Conservation (phyloP, 2,113 vertebrate genomes). For the Cyphomyrus discorhynchus region DNA sequence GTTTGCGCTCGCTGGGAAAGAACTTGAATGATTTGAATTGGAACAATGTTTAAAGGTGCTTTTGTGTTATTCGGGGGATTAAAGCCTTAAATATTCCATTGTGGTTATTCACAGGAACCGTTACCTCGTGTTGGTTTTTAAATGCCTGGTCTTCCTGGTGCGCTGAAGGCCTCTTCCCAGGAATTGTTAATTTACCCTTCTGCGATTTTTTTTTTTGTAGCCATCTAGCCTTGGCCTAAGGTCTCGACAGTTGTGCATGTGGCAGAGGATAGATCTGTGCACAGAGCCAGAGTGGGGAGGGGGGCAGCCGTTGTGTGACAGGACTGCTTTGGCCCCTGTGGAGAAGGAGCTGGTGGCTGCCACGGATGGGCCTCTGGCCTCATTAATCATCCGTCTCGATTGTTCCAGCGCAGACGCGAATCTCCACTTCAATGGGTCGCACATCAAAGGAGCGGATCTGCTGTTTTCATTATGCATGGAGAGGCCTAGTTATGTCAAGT, state of each 20-base stretch:
- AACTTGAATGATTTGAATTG: not conserved
- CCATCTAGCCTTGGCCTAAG: not conserved
- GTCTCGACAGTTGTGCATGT: not conserved
- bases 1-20: not conserved
- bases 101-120: not conserved
- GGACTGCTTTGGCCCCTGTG: conserved; percentile 1
- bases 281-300: not conserved
- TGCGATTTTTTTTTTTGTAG: not conserved
- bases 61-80: not conserved
- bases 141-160: not conserved
- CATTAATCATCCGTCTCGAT: conserved; percentile 22
- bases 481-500: conserved; percentile 28
- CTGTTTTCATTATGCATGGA: conserved; percentile 14
- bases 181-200: not conserved
- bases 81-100: not conserved
- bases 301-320: not conserved
- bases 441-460: conserved; percentile 22
- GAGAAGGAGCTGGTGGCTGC: conserved; percentile 9
- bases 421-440: conserved; percentile 27
- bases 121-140: not conserved
- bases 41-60: not conserved
- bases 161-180: not conserved
- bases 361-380: not conserved
- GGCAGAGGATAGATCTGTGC: not conserved
- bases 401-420: conserved; percentile 20